A percentile compares a stretch with the other conserved stretches of the same genome.
Evolutionary conservation across 2,888 invertebrate species (phyloP).

Genomic region (Drosophila mimica): DNA sequence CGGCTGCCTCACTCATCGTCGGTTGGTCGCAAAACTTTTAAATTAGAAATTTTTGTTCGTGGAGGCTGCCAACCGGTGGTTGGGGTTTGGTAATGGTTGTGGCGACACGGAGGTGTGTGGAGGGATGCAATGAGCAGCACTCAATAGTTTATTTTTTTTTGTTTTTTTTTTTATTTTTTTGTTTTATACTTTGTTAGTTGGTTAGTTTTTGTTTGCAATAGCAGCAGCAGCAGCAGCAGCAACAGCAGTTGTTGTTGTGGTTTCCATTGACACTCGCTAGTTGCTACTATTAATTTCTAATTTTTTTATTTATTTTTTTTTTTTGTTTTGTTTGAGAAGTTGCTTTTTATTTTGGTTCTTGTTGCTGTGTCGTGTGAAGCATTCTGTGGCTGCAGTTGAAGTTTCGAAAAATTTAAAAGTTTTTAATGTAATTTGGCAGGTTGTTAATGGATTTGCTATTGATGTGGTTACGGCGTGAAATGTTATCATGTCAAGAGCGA

Average conservation of each 20-base stretch:
- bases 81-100: constrained; percentile 14
- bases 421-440: constrained; percentile 69
- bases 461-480: constrained; percentile 45
- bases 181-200: constrained; percentile 76
- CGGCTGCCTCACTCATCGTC: constrained; percentile 59
- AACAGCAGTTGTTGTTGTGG: constrained; percentile 58
- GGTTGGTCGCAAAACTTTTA: constrained; percentile 79
- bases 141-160: constrained; percentile 70
- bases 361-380: constrained; percentile 52
- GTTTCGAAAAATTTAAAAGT: constrained; percentile 61
- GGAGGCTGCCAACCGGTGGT: constrained; percentile 44
- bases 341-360: constrained; percentile 23
- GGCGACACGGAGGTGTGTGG: constrained; percentile 12
- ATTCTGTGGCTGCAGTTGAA: constrained; percentile 55
- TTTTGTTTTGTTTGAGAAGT: not conserved
- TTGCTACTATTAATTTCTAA: constrained; percentile 79
- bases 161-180: too few relatives aligned
- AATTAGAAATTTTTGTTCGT: constrained; percentile 80
- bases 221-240: constrained; percentile 25
- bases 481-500: constrained; percentile 11
- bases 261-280: constrained; percentile 75
- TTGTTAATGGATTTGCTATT: constrained; percentile 53
- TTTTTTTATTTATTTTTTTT: constrained; percentile 49
- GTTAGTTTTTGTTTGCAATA: constrained; percentile 71
- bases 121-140: constrained; percentile 54